A percentile compares a stretch with the other conserved stretches of the same genome.
These are phyloP conservation scores for Cheilosia impressa DNA, from an alignment of 2,888 invertebrate genomes.

Conservation along the genomic window DNA sequence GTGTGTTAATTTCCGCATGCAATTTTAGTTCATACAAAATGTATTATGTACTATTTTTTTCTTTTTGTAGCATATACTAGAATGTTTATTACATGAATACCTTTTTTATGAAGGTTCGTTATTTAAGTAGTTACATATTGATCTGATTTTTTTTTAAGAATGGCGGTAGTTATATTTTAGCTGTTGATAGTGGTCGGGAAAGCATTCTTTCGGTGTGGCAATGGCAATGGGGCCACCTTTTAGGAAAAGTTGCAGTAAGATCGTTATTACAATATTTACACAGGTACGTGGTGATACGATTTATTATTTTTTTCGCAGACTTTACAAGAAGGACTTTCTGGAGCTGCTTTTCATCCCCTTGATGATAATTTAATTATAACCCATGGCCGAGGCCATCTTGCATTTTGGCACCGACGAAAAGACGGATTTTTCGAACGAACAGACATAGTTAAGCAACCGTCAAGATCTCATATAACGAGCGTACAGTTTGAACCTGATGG, in stretches of 20 bases:
- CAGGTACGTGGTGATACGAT: background rate
- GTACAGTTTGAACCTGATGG: slow-evolving; percentile 96
- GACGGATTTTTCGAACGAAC: slow-evolving; percentile 96
- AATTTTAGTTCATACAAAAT: background rate
- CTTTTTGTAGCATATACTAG: too few relatives aligned
- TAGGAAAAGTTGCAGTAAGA: slow-evolving; percentile 96
- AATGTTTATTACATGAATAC: background rate
- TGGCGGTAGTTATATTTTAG: slow-evolving; percentile 94
- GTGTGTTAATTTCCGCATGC: slow-evolving; percentile 53
- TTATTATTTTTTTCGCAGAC: slow-evolving; percentile 86
- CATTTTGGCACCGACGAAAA: slow-evolving; percentile 96
- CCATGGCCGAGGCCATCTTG: slow-evolving; percentile 94
- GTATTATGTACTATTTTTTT: background rate
- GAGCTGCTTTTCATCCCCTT: slow-evolving; percentile 95
- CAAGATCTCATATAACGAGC: slow-evolving; percentile 92
- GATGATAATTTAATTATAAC: slow-evolving; percentile 96
- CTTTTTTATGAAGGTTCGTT: background rate
- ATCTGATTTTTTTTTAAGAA: slow-evolving; percentile 85
- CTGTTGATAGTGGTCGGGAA: slow-evolving; percentile 94
- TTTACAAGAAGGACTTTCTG: slow-evolving; percentile 93
- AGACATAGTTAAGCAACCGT: slow-evolving; percentile 95
- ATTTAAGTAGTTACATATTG: too few relatives aligned
- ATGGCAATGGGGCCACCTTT: slow-evolving; percentile 96
- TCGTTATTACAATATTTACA: background rate
- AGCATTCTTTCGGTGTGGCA: slow-evolving; percentile 97